These are phyloP conservation scores for Bombus pyrosoma DNA, from an alignment of 1,140 invertebrate species.

Conservation along the genomic window DNA sequence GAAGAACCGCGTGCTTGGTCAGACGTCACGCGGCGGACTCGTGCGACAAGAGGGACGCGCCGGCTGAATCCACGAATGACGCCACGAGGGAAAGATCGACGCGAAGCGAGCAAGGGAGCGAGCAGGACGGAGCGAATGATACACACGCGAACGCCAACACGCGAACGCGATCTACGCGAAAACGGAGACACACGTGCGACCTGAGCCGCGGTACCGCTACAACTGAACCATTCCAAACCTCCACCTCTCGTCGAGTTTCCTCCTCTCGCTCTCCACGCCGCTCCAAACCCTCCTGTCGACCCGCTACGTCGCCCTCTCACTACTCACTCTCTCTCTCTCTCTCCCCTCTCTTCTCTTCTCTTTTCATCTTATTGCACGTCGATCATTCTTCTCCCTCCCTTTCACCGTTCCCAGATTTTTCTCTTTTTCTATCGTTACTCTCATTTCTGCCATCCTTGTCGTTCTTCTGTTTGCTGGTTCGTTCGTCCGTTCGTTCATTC, in stretches of 20 bases:
- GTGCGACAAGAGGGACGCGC: neutral
- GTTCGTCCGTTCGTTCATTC: neutral
- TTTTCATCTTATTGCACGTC: conserved; percentile 26
- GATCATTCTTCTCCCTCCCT: conserved; percentile 24
- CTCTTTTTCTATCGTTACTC: conserved; percentile 35
- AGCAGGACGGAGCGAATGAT: neutral
- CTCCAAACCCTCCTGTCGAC: conserved; percentile 34
- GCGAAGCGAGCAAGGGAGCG: neutral
- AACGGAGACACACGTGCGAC: conserved; percentile 62
- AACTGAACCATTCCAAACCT: conserved; percentile 78
- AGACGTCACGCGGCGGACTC: conserved; percentile 46
- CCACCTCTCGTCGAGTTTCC: conserved; percentile 69
- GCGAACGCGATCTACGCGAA: conserved; percentile 34
- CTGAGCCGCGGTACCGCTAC: conserved; percentile 76
- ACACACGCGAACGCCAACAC: conserved; percentile 20
- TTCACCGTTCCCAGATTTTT: conserved; percentile 33
- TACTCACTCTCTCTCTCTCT: conserved; percentile 45
- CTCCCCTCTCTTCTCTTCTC: conserved; percentile 41
- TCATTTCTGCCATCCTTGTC: conserved; percentile 15
- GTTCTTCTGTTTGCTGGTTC: neutral
- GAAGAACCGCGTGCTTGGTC: conserved; percentile 61
- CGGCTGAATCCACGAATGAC: neutral
- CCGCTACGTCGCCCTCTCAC: conserved; percentile 46
- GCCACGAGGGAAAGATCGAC: neutral
- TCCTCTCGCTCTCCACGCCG: conserved; percentile 58